These are phyloP conservation scores for Agrilus biguttatus DNA, from an alignment of 2,888 invertebrate genomes.

Conservation along the genomic window DNA sequence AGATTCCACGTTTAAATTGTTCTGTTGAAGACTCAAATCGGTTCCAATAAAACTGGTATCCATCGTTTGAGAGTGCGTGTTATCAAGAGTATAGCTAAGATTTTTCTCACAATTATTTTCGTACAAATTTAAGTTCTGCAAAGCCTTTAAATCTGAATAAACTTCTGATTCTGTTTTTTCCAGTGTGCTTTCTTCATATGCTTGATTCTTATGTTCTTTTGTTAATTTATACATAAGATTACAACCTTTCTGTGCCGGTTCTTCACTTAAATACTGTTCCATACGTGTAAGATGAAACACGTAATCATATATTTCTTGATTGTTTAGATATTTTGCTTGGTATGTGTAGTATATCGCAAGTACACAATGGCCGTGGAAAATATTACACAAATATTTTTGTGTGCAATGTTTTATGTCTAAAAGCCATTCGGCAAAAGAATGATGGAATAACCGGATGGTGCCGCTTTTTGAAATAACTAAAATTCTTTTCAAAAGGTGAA, in stretches of 20 bases:
- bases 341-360: conserved; percentile 71
- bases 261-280: conserved; percentile 43
- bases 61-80: conserved; percentile 12
- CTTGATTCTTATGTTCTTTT: conserved; percentile 18
- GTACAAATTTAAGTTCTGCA: conserved; percentile 22
- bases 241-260: conserved; percentile 31
- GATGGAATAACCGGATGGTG: conserved; percentile 69
- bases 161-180: conserved; percentile 27
- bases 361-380: conserved; percentile 77
- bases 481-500: conserved; percentile 54
- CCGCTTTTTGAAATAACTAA: conserved; percentile 44
- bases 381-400: conserved; percentile 79
- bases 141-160: conserved; percentile 26
- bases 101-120: conserved; percentile 17
- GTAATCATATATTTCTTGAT: conserved; percentile 61
- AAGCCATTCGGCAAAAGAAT: conserved; percentile 90
- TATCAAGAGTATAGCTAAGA: conserved; percentile 16
- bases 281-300: conserved; percentile 54
- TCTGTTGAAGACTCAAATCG: conserved; percentile 17
- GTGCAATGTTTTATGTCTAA: conserved; percentile 97
- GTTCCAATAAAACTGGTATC: conserved; percentile 25
- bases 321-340: conserved; percentile 50
- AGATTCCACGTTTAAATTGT: conserved; percentile 16
- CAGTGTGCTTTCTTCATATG: conserved; percentile 15
- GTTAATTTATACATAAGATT: conserved; percentile 23